Evolutionary conservation across 2,113 vertebrate genomes (phyloP).

Genomic region (Mobula birostris): DNA sequence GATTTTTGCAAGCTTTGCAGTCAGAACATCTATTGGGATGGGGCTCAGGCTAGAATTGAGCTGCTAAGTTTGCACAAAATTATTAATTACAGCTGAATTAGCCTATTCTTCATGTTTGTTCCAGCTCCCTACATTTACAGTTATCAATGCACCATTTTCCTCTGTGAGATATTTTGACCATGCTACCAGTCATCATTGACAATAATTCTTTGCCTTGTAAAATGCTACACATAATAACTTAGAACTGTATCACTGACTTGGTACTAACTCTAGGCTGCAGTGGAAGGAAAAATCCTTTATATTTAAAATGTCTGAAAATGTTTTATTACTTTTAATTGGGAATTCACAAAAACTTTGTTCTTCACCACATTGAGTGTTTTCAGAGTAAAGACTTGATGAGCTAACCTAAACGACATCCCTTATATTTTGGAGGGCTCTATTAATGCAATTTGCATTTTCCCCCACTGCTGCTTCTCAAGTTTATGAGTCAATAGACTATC

Average conservation of each 20-base stretch:
- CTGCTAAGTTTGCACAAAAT: not conserved
- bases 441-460: not conserved
- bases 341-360: not conserved
- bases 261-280: conserved; percentile 31
- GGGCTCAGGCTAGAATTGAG: not conserved
- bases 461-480: not conserved
- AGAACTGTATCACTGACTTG: not conserved
- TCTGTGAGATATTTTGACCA: not conserved
- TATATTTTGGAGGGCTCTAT: not conserved
- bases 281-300: not conserved
- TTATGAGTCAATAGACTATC: not conserved
- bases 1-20: not conserved
- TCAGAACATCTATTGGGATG: not conserved
- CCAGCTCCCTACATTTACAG: not conserved
- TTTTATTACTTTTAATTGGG: not conserved
- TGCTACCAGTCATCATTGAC: not conserved
- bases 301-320: not conserved
- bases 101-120: not conserved
- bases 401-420: not conserved
- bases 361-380: not conserved
- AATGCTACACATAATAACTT: not conserved
- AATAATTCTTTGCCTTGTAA: conserved; percentile 8
- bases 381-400: not conserved
- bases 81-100: not conserved
- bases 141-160: not conserved